Percentiles rank a stretch among this genome's conserved stretches.
Conservation (phyloP, 2,113 vertebrate genomes). For the Apodemus sylvaticus region DNA sequence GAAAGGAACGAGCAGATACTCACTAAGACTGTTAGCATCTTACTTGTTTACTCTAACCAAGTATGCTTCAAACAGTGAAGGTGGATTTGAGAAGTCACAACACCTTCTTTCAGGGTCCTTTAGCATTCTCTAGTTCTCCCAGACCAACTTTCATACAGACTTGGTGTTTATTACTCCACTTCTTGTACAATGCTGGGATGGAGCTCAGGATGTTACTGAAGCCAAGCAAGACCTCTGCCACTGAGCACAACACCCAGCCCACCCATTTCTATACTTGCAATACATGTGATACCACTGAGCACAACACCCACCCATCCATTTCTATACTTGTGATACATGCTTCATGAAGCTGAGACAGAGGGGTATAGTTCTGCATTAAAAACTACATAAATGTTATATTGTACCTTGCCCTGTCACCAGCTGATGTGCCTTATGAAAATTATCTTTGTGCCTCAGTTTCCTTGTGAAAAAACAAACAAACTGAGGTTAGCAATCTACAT, state of each 20-base stretch:
- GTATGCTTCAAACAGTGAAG: constrained; percentile 26
- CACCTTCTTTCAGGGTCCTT: neutral
- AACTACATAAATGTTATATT: neutral
- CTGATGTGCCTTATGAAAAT: constrained; percentile 5
- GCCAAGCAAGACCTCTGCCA: neutral
- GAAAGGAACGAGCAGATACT: neutral
- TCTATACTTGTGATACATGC: constrained; percentile 48
- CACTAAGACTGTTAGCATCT: neutral
- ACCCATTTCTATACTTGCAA: constrained; percentile 33
- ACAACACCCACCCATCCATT: neutral
- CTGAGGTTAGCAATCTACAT: neutral
- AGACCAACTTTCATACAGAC: constrained; percentile 31
- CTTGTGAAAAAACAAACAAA: constrained; percentile 7
- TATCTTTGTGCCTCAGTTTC: constrained; percentile 16
- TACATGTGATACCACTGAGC: constrained; percentile 7
- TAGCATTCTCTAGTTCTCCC: constrained; percentile 1
- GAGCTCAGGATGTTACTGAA: neutral
- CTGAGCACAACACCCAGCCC: neutral
- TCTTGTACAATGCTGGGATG: neutral
- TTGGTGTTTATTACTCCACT: constrained; percentile 4
- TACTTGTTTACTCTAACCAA: constrained; percentile 1
- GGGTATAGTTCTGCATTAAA: neutral
- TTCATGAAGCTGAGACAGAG: neutral
- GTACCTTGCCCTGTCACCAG: neutral
- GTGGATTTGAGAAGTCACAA: neutral